These are phyloP conservation scores for Sinentomon sp. DNA, from an alignment of 2,888 invertebrate genomes.

Conservation along the genomic window DNA sequence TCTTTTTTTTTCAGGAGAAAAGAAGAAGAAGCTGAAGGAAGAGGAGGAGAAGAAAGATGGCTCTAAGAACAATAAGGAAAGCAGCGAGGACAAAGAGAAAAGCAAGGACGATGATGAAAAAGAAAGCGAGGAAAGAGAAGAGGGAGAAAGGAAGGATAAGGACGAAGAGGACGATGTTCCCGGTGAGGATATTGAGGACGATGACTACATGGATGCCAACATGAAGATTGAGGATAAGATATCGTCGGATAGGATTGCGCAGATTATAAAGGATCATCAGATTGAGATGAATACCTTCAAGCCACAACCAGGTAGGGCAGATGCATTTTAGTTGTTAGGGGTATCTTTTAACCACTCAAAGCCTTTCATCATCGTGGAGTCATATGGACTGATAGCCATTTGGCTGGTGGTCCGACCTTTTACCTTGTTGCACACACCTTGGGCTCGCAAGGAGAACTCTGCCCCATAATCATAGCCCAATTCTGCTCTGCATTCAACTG, in stretches of 20 bases:
- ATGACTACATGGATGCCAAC: conserved; percentile 42
- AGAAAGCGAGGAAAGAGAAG: conserved; percentile 13
- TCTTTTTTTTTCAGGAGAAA: conserved; percentile 11
- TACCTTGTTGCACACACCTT: too few species aligned
- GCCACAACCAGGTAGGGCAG: too few species aligned
- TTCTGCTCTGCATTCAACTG: too few species aligned
- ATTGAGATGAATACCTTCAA: too few species aligned
- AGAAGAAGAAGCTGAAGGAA: conserved; percentile 23
- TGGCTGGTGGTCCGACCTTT: too few species aligned
- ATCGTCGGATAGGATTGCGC: conserved; percentile 46
- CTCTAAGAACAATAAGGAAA: conserved; percentile 22
- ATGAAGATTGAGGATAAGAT: conserved; percentile 42
- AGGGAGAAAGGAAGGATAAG: conserved; percentile 14
- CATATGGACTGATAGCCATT: too few species aligned
- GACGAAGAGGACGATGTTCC: conserved; percentile 8
- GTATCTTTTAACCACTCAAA: too few species aligned
- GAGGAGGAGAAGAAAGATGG: conserved; percentile 28
- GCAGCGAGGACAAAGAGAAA: conserved; percentile 6
- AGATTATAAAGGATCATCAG: too few species aligned
- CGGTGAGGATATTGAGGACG: conserved; percentile 23
- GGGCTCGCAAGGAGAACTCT: too few species aligned
- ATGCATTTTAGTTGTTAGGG: too few species aligned
- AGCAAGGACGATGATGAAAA: conserved; percentile 10
- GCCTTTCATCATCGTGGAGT: too few species aligned
- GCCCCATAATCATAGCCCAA: too few species aligned